These are phyloP conservation scores for Harpagoxenus sublaevis DNA, from an alignment of 2,888 invertebrate genomes.

Conservation along the genomic window DNA sequence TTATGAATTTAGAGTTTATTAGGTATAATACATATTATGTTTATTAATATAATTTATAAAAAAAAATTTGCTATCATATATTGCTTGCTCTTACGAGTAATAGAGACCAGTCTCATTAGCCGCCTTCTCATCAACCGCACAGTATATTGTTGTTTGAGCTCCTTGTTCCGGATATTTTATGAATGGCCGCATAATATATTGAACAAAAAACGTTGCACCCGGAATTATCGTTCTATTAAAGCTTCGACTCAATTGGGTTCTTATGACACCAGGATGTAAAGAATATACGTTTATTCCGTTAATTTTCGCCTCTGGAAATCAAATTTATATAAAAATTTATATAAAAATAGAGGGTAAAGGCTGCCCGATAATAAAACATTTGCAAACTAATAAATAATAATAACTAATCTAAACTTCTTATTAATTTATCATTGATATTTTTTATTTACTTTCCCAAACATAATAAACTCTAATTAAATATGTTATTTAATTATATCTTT, in stretches of 20 bases:
- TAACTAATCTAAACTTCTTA: not conserved
- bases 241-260: constrained; percentile 92
- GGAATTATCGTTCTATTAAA: constrained; percentile 87
- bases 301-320: constrained; percentile 74
- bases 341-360: not conserved
- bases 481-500: not conserved
- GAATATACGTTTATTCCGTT: constrained; percentile 90
- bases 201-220: constrained; percentile 86
- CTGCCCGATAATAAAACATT: not conserved
- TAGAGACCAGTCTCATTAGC: constrained; percentile 89
- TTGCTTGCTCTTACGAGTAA: constrained; percentile 86
- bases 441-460: not conserved
- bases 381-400: not conserved
- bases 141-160: constrained; percentile 92
- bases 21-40: not conserved
- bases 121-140: constrained; percentile 90
- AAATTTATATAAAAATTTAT: not conserved
- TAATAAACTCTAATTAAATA: not conserved
- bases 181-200: constrained; percentile 85
- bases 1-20: not conserved
- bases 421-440: not conserved
- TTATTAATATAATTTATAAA: not conserved
- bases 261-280: constrained; percentile 92
- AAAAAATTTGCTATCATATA: not conserved
- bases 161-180: constrained; percentile 89